These are phyloP conservation scores for Ahaetulla prasina DNA, from an alignment of 2,113 vertebrate species.

Conservation along the genomic window DNA sequence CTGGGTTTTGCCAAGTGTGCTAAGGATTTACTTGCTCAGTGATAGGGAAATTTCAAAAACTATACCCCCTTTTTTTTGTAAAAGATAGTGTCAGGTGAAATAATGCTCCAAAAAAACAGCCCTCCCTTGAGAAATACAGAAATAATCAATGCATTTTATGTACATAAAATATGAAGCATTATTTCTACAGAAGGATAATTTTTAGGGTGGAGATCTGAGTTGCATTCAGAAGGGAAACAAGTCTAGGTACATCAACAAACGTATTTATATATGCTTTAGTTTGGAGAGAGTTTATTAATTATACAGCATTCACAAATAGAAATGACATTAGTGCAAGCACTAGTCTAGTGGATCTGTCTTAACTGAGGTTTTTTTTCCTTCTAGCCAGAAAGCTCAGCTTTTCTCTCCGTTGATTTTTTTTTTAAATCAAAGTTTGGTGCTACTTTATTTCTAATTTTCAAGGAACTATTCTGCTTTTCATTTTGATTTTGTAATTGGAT, in stretches of 20 bases:
- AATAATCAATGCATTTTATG: background rate
- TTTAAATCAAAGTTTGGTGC: background rate
- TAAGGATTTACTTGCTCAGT: background rate
- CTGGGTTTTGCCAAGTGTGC: accelerated
- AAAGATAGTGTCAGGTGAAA: background rate
- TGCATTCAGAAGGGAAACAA: background rate
- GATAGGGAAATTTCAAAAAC: background rate
- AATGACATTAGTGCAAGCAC: background rate
- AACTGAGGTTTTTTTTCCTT: background rate
- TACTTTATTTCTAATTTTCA: background rate
- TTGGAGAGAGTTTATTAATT: background rate
- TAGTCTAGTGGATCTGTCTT: background rate
- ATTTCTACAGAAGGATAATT: background rate
- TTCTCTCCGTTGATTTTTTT: background rate
- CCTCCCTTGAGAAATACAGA: background rate
- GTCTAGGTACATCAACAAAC: too few relatives aligned
- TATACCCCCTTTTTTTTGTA: background rate
- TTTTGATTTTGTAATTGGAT: background rate
- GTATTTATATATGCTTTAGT: background rate
- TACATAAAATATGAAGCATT: background rate
- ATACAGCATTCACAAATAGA: background rate
- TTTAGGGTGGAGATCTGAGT: background rate
- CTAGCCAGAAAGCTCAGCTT: background rate
- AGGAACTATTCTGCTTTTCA: background rate
- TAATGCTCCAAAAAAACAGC: background rate